Conservation (phyloP, 2,113 vertebrate genomes). For the Plectropomus leopardus region DNA sequence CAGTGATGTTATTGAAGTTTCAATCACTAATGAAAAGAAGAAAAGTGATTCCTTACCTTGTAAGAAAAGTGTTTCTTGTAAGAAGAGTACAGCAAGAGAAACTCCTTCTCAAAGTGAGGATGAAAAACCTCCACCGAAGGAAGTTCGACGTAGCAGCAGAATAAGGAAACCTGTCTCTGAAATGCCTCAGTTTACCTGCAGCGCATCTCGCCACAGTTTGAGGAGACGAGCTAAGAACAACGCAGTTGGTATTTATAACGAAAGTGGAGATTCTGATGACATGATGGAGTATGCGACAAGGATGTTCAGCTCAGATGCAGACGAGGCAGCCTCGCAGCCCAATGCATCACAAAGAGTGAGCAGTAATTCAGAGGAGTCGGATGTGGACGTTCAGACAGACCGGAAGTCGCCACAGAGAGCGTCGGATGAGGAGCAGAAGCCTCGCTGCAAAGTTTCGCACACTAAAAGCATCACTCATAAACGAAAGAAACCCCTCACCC, state of each 20-base stretch:
- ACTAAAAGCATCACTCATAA: neutral
- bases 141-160: conserved; percentile 45
- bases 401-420: conserved; percentile 27
- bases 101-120: neutral
- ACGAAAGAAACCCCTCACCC: neutral
- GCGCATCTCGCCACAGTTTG: conserved; percentile 37
- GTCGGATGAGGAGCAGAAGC: neutral
- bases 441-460: neutral
- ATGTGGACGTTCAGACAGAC: neutral
- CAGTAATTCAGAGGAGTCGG: conserved; percentile 45
- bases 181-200: neutral
- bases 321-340: neutral
- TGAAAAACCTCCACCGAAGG: neutral
- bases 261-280: conserved; percentile 65
- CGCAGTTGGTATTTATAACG: conserved; percentile 69
- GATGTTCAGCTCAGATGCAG: conserved; percentile 55
- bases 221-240: conserved; percentile 63
- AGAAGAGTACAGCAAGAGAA: neutral
- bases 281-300: conserved; percentile 48
- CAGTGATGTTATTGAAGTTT: conserved; percentile 79
- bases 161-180: conserved; percentile 22
- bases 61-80: neutral
- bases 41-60: neutral
- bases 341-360: neutral
- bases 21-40: conserved; percentile 38